These are phyloP conservation scores for Leucoraja ocellata DNA, from an alignment of 2,797 vertebrate genomes.

Conservation along the genomic window DNA sequence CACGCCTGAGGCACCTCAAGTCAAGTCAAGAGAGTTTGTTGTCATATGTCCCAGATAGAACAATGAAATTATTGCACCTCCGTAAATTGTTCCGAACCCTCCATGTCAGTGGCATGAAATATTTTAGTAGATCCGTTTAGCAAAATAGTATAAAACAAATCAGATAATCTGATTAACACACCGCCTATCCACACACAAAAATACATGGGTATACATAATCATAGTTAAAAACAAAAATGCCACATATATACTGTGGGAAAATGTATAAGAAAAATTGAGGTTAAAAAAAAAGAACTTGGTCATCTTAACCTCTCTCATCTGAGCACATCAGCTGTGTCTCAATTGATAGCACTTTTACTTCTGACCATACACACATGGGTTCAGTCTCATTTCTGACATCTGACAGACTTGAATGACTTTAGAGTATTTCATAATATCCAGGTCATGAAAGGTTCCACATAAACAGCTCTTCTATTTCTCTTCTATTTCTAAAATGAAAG, in stretches of 20 bases:
- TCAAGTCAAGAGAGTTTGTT: no score
- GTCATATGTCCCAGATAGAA: no score
- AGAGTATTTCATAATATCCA: no score
- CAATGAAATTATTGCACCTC: neutral
- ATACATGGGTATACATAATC: no score
- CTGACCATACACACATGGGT: no score
- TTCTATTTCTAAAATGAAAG: neutral
- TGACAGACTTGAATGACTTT: no score
- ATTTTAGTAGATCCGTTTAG: neutral
- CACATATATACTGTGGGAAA: neutral
- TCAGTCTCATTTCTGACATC: no score
- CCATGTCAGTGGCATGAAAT: neutral
- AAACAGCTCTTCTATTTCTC: neutral
- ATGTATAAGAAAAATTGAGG: neutral
- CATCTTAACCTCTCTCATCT: neutral
- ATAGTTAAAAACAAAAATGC: neutral
- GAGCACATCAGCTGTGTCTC: neutral
- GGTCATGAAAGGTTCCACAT: neutral
- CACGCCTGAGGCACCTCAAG: neutral
- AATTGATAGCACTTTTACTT: no score
- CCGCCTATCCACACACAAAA: neutral
- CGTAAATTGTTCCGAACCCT: neutral
- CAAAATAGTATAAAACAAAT: neutral
- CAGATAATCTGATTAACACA: neutral
- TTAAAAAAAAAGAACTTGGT: neutral